Evolutionary conservation across 2,888 invertebrate species (phyloP).

Genomic region (Acrocyrtus sp.): DNA sequence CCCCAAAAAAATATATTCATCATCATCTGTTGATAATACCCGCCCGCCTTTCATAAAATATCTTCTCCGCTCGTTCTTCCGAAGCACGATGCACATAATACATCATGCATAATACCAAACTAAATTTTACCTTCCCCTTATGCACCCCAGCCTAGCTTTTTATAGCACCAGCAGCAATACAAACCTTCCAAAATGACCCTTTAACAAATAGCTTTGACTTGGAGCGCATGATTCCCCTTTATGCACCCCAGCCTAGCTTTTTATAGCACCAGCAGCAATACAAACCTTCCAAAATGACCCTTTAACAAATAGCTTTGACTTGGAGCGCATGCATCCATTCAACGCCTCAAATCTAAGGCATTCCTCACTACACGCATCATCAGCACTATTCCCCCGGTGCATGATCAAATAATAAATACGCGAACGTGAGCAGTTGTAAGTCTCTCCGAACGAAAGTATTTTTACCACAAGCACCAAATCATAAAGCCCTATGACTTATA

Average conservation of each 20-base stretch:
- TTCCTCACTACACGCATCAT: too few species aligned
- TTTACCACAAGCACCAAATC: too few species aligned
- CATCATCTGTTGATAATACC: slow-evolving; percentile 29
- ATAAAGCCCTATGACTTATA: too few species aligned
- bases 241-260: too few species aligned
- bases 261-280: too few species aligned
- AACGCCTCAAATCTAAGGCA: slow-evolving; percentile 31
- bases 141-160: too few species aligned
- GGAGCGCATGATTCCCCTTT: slow-evolving; percentile 43
- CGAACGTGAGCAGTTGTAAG: too few species aligned
- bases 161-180: too few species aligned
- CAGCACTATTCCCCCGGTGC: slow-evolving; percentile 6
- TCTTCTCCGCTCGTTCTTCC: slow-evolving; percentile 1
- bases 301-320: slow-evolving; percentile 48
- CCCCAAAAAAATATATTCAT: slow-evolving; percentile 19
- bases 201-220: slow-evolving; percentile 46
- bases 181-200: slow-evolving; percentile 37
- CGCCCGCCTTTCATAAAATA: slow-evolving; percentile 14
- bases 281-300: slow-evolving; percentile 35
- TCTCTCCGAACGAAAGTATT: too few species aligned
- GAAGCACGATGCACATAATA: slow-evolving; percentile 1
- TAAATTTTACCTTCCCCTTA: slow-evolving; percentile 26
- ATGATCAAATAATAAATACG: too few species aligned
- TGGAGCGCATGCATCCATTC: slow-evolving; percentile 41
- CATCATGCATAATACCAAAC: slow-evolving; percentile 24